Evolutionary conservation across 2,888 invertebrate genomes (phyloP), one percentile per base, ranked within the genome.

Genomic region (Andrena trimmerana): DNA sequence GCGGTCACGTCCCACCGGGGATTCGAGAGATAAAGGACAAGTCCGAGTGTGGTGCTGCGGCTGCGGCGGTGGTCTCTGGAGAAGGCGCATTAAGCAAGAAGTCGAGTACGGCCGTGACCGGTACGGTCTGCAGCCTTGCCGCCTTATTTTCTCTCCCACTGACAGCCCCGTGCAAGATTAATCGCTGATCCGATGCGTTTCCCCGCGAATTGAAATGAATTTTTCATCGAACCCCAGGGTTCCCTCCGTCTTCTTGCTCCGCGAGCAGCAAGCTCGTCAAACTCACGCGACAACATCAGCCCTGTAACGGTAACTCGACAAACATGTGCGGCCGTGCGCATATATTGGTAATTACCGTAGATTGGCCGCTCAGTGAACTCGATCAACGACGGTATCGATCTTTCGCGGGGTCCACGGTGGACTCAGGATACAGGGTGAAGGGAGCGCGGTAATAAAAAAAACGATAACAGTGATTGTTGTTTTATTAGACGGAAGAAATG

Each of bases 401-500:
- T 27, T 24, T 20, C 20, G 8, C 24, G 8, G 31, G 10, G 48
- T 13, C 8, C 24, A 10, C 10, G 24, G 20, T 7, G 16, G 27
- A 27, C 20, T 54, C 13, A n/a, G 1, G 5, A 4, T 24, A 20
- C 2, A n/a, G 33, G 20, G 3, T 0, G 42, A 36, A 8, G 13
- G 24, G 36, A 24, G 29, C n/a, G 59, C 2, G 48, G 68, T 60
- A 75, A 81, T 86, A 84, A 74, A 20, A 20, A 62, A 78, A 77
- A 77, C 81, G 73, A 82, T 74, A 82, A 69, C 72, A 65, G 78
- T 71, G 72, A 73, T 81, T 69, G 86, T 84, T 86, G 86, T 86
- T 82, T 86, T 77, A 82, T 86, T 86, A 86, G 73, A 50, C 54
- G 62, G 54, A 27, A 73, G 84, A 54, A 76, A 74, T 59, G 76